These are phyloP conservation scores for pig (Sus scrofa) DNA, from an alignment of 2,113 vertebrate species.

Conservation along the genomic window DNA sequence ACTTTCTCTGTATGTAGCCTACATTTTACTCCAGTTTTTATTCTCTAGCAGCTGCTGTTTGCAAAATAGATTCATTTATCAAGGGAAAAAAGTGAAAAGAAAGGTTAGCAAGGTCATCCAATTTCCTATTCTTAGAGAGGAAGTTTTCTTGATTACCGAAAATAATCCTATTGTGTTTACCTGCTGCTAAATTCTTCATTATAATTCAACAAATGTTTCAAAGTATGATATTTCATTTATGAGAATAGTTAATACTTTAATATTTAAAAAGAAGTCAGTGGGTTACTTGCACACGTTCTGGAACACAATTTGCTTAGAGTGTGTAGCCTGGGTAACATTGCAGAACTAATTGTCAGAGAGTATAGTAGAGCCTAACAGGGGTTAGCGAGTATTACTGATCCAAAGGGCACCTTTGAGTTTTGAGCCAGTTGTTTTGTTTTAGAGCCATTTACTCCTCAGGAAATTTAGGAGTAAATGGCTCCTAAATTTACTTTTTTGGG, in stretches of 20 bases:
- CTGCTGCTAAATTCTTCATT: slow-evolving; percentile 32
- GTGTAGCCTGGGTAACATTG: neutral
- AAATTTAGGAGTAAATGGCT: too few relatives aligned
- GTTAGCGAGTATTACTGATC: neutral
- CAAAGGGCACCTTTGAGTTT: slow-evolving; percentile 25
- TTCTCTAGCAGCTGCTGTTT: slow-evolving; percentile 70
- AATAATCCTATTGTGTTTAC: slow-evolving; percentile 28
- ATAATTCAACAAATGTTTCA: slow-evolving; percentile 1
- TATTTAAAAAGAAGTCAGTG: slow-evolving; percentile 35
- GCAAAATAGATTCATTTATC: slow-evolving; percentile 65
- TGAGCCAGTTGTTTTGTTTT: neutral
- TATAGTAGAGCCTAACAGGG: neutral
- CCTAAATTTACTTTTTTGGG: too few relatives aligned
- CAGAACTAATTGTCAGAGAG: neutral
- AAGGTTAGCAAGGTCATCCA: slow-evolving; percentile 50
- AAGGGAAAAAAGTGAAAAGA: slow-evolving; percentile 62
- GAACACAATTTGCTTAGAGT: neutral
- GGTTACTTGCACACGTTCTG: slow-evolving; percentile 40
- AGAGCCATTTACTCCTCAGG: neutral
- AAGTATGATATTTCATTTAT: slow-evolving; percentile 1
- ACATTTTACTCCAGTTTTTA: slow-evolving; percentile 69
- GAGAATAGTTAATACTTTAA: neutral
- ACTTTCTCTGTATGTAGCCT: slow-evolving; percentile 13
- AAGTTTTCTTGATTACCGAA: slow-evolving; percentile 39
- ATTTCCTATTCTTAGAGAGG: slow-evolving; percentile 55